Evolutionary conservation across 2,888 invertebrate species (phyloP), one percentile per base, ranked within the genome.

Genomic region (Conchocele bisecta): DNA sequence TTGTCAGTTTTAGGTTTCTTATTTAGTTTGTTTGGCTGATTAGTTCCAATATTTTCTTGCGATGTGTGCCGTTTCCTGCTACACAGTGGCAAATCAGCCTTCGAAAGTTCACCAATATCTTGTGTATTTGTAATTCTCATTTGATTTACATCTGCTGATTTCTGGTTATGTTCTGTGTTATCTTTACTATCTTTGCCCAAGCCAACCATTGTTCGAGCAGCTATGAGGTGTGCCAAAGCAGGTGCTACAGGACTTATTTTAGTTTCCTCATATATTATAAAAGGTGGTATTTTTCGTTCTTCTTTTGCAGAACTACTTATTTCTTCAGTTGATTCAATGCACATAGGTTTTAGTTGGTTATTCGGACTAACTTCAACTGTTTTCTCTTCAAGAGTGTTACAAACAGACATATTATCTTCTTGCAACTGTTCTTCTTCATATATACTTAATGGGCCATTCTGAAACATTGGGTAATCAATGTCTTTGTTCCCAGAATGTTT

Each of bases 401-500:
- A 3, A 24, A 13, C 51, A 2, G n/a, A 11, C 26, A 5, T 22
- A n/a, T 24, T 15, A 5, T 41, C 41, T 22, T 7, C 15, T 5
- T 51, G 35, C 9, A 63, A 37, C 33, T 31, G 44, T 35, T 66
- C 66, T 56, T 83, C 85, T 65, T 89, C 89, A 73, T 89, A 89
- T 41, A 89, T 80, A 71, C 89, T 89, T 4, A 89, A 65, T 2
- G 89, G 89, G 0, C 89, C 89, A 82, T 89, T 89, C 66, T 88
- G 86, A 81, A 90, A 90, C 82, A 88, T 89, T 0, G 90, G 90
- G 65, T 90, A 90, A 65, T 88, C 86, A 5, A 90, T 83, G 39
- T 88, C 83, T 61, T 88, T 83, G 65, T 90, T 87, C 6, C 90
- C 90, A 2, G 89, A 89, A 71, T 90, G 90, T 68, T 89, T 90